Percentiles rank a stretch among this genome's conserved stretches.
phyloP scores from a whole-genome alignment of 2,888 invertebrate species.

The Phasia obesa region DNA sequence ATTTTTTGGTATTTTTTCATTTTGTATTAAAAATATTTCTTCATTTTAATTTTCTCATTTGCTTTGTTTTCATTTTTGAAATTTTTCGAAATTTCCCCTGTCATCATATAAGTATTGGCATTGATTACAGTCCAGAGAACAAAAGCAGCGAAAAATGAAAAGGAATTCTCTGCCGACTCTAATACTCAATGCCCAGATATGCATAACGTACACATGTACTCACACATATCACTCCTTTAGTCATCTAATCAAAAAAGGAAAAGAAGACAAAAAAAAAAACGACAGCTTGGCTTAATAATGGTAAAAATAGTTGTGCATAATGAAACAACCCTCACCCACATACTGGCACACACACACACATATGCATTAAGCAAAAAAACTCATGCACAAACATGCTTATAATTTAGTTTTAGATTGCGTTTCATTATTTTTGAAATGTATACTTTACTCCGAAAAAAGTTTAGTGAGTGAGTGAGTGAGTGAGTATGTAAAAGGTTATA shows the following conservation, averaged over 20 bases:
- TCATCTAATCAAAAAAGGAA: not conserved
- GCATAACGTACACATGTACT: not conserved
- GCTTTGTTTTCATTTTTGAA: not conserved
- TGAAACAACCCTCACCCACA: not conserved
- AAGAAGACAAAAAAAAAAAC: not conserved
- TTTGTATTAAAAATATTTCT: slow-evolving; percentile 49
- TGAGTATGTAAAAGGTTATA: not conserved
- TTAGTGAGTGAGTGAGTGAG: not conserved
- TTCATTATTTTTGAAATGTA: slow-evolving; percentile 27
- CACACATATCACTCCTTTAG: slow-evolving; percentile 34
- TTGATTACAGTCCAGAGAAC: slow-evolving; percentile 6
- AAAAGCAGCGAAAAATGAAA: not conserved
- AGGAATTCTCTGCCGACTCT: not conserved
- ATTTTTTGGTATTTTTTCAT: slow-evolving; percentile 64
- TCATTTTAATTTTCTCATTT: slow-evolving; percentile 41
- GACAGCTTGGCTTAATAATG: slow-evolving; percentile 59
- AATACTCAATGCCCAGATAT: not conserved
- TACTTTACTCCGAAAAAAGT: not conserved
- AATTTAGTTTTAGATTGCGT: slow-evolving; percentile 45
- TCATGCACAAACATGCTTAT: slow-evolving; percentile 32
- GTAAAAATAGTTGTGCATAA: slow-evolving; percentile 41
- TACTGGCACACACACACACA: not conserved
- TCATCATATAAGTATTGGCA: slow-evolving; percentile 12
- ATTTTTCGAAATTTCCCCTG: too few species aligned
- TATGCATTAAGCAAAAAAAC: not conserved